These are phyloP conservation scores for Dasyprocta punctata DNA, from an alignment of 2,113 vertebrate genomes.

Conservation along the genomic window DNA sequence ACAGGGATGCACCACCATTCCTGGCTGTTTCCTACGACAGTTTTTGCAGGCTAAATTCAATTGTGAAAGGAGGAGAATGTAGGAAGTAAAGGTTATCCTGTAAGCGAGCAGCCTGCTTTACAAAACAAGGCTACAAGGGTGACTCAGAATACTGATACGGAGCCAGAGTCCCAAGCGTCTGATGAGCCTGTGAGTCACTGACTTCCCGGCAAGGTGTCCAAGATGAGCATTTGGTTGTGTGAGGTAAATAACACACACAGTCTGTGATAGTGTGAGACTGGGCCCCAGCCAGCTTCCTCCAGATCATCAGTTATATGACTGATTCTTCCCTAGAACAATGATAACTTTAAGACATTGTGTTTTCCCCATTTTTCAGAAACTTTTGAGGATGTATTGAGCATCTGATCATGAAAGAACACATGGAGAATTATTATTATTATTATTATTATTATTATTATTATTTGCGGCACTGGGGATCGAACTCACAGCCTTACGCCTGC, in stretches of 20 bases:
- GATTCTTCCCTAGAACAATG: neutral
- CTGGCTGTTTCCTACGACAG: neutral
- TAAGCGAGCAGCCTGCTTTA: neutral
- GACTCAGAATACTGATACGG: neutral
- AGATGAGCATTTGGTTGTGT: neutral
- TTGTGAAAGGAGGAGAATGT: neutral
- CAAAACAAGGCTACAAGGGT: neutral
- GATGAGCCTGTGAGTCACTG: neutral
- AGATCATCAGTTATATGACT: neutral
- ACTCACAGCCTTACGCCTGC: too few relatives aligned
- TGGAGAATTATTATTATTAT: neutral
- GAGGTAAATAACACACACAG: neutral
- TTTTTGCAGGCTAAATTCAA: constrained; percentile 15
- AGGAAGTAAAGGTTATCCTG: neutral
- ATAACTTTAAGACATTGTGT: neutral
- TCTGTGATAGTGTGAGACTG: neutral
- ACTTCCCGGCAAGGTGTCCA: neutral
- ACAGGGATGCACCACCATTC: neutral
- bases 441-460: too few relatives aligned
- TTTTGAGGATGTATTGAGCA: neutral
- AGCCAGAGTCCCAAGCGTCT: neutral
- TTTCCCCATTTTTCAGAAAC: neutral
- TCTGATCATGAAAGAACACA: neutral
- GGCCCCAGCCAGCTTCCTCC: neutral
- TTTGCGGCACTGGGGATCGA: too few relatives aligned